These are phyloP conservation scores for Brachystomella parvula DNA, from an alignment of 1,140 invertebrate species.

Conservation along the genomic window DNA sequence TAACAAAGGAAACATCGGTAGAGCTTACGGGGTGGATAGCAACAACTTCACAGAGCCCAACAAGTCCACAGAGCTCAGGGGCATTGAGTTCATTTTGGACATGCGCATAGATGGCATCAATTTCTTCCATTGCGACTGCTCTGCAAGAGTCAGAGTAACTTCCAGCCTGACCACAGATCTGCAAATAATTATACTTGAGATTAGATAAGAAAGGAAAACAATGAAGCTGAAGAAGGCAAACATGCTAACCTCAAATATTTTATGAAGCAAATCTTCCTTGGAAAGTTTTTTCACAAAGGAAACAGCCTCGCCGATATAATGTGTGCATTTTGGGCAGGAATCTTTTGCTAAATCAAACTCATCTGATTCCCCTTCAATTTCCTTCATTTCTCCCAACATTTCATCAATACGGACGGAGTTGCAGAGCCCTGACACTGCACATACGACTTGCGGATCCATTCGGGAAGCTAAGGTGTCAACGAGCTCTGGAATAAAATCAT, in stretches of 20 bases:
- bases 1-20: not conserved
- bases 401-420: slow-evolving; percentile 65
- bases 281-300: slow-evolving; percentile 21
- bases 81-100: slow-evolving; percentile 56
- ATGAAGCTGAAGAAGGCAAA: not conserved
- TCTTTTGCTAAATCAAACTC: slow-evolving; percentile 22
- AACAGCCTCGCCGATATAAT: slow-evolving; percentile 28
- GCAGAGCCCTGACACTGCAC: slow-evolving; percentile 78
- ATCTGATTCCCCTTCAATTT: slow-evolving; percentile 6
- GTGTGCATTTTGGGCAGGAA: slow-evolving; percentile 35
- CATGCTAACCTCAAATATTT: slow-evolving; percentile 30
- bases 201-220: not conserved
- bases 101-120: slow-evolving; percentile 56
- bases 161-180: slow-evolving; percentile 57
- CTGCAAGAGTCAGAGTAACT: slow-evolving; percentile 70
- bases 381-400: slow-evolving; percentile 49
- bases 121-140: slow-evolving; percentile 60
- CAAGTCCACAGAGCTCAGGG: slow-evolving; percentile 60
- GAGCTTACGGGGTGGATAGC: slow-evolving; percentile 19
- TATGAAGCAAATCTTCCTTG: slow-evolving; percentile 24
- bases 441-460: slow-evolving; percentile 64
- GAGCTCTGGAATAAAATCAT: slow-evolving; percentile 78
- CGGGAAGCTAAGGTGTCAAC: slow-evolving; percentile 75
- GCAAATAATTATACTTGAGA: slow-evolving; percentile 22
- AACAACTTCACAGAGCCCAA: slow-evolving; percentile 56